Conservation (phyloP, 2,113 vertebrate genomes). For the Nerophis ophidion region DNA sequence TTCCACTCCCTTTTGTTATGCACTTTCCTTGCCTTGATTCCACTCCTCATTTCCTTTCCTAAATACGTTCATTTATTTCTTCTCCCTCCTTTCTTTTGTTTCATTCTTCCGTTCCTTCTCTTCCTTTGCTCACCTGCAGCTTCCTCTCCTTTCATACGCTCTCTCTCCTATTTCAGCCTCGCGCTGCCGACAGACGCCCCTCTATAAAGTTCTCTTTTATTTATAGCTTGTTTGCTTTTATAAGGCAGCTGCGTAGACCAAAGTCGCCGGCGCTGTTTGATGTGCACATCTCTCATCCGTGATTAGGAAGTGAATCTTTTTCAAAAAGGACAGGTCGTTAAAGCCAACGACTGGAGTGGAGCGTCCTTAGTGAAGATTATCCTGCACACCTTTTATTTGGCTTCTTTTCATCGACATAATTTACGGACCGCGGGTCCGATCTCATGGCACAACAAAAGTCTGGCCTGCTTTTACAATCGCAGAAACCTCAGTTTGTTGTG, state of each 20-base stretch:
- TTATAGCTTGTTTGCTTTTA: constrained; percentile 75
- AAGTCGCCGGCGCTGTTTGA: constrained; percentile 70
- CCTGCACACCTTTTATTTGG: constrained; percentile 39
- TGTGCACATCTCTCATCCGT: constrained; percentile 69
- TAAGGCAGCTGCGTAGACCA: constrained; percentile 67
- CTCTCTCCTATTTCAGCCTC: constrained; percentile 34
- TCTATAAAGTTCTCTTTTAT: constrained; percentile 80
- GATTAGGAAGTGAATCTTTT: constrained; percentile 66
- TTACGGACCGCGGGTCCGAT: constrained; percentile 20
- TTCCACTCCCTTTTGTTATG: not conserved
- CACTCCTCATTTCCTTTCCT: too few species aligned
- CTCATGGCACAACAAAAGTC: constrained; percentile 11
- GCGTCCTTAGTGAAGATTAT: constrained; percentile 51
- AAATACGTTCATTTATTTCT: not conserved
- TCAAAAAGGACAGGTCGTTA: constrained; percentile 61
- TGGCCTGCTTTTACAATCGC: constrained; percentile 21
- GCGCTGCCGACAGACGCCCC: constrained; percentile 61
- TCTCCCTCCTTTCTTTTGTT: not conserved
- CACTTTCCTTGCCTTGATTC: not conserved
- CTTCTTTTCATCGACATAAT: constrained; percentile 39
- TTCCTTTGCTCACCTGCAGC: not conserved
- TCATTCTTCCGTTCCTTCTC: not conserved
- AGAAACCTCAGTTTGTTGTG: constrained; percentile 35
- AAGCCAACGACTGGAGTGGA: constrained; percentile 58
- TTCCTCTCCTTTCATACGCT: constrained; percentile 21